Evolutionary conservation across 2,797 vertebrate species (phyloP).

Genomic region (Pseudotriccus pelzelni): DNA sequence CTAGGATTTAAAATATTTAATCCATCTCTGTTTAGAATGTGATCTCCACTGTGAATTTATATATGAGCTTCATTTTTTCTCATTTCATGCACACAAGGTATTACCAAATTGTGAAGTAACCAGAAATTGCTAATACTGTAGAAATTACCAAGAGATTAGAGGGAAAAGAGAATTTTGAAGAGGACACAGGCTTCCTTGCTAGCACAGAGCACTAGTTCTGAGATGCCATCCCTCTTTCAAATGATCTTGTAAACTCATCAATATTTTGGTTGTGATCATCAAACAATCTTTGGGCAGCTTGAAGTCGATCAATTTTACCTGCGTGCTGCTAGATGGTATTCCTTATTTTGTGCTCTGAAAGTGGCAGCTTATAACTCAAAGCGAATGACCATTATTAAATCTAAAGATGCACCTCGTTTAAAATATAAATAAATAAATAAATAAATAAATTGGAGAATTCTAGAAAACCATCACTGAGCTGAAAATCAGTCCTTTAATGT

Average conservation of each 20-base stretch:
- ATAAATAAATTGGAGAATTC: not conserved
- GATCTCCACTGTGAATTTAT: not conserved
- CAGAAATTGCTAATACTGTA: not conserved
- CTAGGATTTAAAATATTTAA: not conserved
- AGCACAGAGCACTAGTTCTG: not conserved
- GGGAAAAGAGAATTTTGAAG: not conserved
- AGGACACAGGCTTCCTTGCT: not conserved
- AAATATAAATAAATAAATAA: not conserved
- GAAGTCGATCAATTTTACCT: not conserved
- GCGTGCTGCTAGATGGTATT: not conserved
- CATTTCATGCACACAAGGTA: not conserved
- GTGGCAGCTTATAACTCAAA: not conserved
- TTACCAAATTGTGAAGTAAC: not conserved
- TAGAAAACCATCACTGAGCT: not conserved
- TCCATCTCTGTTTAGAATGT: not conserved
- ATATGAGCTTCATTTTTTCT: not conserved
- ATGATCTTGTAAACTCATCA: not conserved
- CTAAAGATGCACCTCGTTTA: not conserved
- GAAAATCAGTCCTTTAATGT: not conserved
- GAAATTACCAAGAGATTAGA: not conserved
- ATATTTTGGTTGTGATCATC: conserved; percentile 7
- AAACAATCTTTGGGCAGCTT: not conserved
- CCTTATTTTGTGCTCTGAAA: not conserved
- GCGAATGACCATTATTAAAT: not conserved
- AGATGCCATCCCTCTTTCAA: not conserved